Evolutionary conservation across 2,113 vertebrate genomes (phyloP).

Genomic region (Aptenodytes patagonicus): DNA sequence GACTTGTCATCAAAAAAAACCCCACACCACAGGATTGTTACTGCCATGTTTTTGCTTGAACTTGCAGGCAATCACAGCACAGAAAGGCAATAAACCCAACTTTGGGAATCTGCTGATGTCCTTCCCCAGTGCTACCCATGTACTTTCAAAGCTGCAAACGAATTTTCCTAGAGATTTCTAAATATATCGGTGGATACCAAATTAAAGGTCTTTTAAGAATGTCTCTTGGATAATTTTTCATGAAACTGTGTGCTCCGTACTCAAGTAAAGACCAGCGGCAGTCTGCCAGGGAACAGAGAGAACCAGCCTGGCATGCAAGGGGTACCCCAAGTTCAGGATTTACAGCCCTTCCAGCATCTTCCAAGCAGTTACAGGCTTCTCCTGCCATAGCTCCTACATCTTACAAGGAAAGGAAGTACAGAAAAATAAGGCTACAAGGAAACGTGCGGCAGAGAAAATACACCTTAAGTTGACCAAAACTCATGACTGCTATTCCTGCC

Average conservation of each 20-base stretch:
- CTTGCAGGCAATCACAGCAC: not conserved
- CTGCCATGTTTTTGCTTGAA: not conserved
- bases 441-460: not conserved
- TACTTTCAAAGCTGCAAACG: not conserved
- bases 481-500: not conserved
- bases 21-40: not conserved
- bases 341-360: not conserved
- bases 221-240: not conserved
- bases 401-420: not conserved
- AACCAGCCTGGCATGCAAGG: not conserved
- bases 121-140: not conserved
- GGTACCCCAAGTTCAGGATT: not conserved
- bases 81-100: not conserved
- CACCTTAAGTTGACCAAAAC: not conserved
- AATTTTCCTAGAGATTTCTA: not conserved
- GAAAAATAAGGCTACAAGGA: not conserved
- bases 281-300: not conserved
- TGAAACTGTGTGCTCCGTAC: accelerated
- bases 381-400: not conserved
- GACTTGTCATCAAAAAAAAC: not conserved
- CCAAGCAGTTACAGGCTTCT: not conserved
- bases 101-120: not conserved
- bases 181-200: not conserved
- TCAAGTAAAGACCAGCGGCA: not conserved
- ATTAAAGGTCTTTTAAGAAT: not conserved